Base-by-base conservation (phyloP, 2,113 vertebrate genomes). In the Origma solitaria region DNA sequence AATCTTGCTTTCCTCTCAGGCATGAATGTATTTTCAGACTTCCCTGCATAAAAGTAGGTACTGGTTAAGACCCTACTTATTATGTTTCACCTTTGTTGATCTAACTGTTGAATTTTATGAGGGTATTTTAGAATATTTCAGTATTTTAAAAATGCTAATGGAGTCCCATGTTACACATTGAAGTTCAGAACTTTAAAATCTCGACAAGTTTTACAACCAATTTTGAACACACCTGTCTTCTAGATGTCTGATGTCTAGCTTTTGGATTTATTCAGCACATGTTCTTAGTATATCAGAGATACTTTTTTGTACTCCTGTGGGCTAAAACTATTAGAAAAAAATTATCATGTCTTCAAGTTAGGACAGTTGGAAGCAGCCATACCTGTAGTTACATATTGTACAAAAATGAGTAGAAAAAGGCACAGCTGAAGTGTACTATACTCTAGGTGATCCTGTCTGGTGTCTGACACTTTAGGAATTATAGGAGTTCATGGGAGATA, bases 381-480 rank as follows among this genome's bases (percentile, higher is more conserved):
- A 37, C 1, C 3, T 10, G 1, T 30, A 56, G 9, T 9, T 44
- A 50, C 2, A 2, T 0, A 35, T 6, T 19, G 5, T 28, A 15
- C 15, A 72, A 86, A 85, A 83, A 69, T n/a, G 0, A 65, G 21
- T 30, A 68, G 35, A 30, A 82, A 68, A 69, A 47, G 2, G 4
- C 7, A 40, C 4, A 37, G 6, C 2, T 35, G 6, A 31, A 78
- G 19, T 8, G 15, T 68, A 5, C 0, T 49, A 0, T 31, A 19
- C 4, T 87, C 11, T 15, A 51, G 4, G 16, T 30, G 61, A 57
- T 40, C 13, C 7, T 71, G 17, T 70, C 12, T 23, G 9, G 4
- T 37, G 21, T 42, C 15, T 75, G 35, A 35, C 15, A 3, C 8
- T 44, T 62, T 49, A 85, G 31, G 14, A 86, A 70, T 1, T 2